These are phyloP conservation scores for Rhinophrynus dorsalis DNA, from an alignment of 2,797 vertebrate genomes.

Conservation along the genomic window DNA sequence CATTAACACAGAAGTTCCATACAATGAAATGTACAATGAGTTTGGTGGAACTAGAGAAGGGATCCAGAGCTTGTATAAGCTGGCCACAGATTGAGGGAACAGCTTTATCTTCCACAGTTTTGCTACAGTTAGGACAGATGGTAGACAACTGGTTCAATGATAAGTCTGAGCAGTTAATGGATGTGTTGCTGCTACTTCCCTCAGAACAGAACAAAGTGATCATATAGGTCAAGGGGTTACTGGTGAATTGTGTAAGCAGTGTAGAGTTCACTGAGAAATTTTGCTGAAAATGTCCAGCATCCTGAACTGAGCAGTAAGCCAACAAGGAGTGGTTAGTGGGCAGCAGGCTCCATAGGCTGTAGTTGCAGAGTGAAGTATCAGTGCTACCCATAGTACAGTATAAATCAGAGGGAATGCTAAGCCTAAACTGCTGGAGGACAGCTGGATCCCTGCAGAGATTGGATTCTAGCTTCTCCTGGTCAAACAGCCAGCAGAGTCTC, in stretches of 20 bases:
- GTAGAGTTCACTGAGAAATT: conserved; percentile 13
- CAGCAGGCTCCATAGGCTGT: not conserved
- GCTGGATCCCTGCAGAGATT: conserved; percentile 14
- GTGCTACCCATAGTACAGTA: not conserved
- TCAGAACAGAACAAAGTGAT: conserved; percentile 4
- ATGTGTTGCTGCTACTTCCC: not conserved
- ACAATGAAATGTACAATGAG: not conserved
- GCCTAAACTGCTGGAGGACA: not conserved
- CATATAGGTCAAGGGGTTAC: not conserved
- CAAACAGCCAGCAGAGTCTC: conserved; percentile 16
- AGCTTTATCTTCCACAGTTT: not conserved
- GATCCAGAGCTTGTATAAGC: not conserved
- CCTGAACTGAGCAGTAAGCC: conserved; percentile 11
- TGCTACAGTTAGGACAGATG: conserved; percentile 18
- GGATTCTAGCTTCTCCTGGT: not conserved
- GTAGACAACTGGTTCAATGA: not conserved
- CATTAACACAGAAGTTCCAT: conserved; percentile 13
- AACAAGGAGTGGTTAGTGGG: not conserved
- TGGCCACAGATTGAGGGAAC: conserved; percentile 4
- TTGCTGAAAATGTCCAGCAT: not conserved
- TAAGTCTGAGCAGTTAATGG: not conserved
- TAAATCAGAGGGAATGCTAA: not conserved
- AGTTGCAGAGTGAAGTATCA: not conserved
- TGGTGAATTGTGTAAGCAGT: not conserved
- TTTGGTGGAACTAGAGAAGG: not conserved